Base-by-base conservation (phyloP, 2,888 invertebrate genomes). In the Ellobium chinense region DNA sequence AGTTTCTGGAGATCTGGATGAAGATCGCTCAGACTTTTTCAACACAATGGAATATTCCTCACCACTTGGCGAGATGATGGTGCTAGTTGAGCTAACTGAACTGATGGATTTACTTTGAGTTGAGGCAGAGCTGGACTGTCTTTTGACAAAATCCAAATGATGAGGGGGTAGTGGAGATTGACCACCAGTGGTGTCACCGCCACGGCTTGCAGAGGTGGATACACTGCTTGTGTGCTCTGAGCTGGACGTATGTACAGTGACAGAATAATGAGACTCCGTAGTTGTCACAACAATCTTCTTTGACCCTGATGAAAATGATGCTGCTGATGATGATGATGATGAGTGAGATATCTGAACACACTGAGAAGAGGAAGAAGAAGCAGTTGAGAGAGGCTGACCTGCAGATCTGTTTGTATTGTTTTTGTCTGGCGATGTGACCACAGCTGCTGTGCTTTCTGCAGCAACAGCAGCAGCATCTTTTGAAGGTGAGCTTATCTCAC, bases 1-100 rank as follows among this genome's bases (percentile, higher is more conserved):
- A 3, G 2, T 0, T 21, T 18, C 46, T 58, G 76, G 58, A 37
- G 68, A 76, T 29, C 14, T 58, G 14, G 68, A 68, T 68, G n/a
- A n/a, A 46, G 65, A 68, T 18, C 56, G 39, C 14, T 66, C 54
- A 54, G 78, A 78, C 72, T 63, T 70, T 63, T 78, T 78, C 18
- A 78, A 18, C 5, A 78, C 78, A 21, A 70, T 21, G 21, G 78
- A 70, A 63, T 78, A 78, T 37, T 78, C 78, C n/a, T 78, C 63
- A 1, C 46, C 70, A 62, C 46, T 69, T 21, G 78, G 70, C 24
- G 60, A 39, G 1, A 31, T 12, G 37, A 78, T 12, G 14, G 46
- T 76, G 7, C 18, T 7, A 24, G 27, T 39, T 54, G 70, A 29
- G 21, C n/a, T 56, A 12, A 27, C 12, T 70, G 70, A 70, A 27